Percentiles rank a stretch among this genome's conserved stretches.
Conservation (phyloP, 53 echinoderm and acorn worm genomes). For the Zoroaster sp. region DNA sequence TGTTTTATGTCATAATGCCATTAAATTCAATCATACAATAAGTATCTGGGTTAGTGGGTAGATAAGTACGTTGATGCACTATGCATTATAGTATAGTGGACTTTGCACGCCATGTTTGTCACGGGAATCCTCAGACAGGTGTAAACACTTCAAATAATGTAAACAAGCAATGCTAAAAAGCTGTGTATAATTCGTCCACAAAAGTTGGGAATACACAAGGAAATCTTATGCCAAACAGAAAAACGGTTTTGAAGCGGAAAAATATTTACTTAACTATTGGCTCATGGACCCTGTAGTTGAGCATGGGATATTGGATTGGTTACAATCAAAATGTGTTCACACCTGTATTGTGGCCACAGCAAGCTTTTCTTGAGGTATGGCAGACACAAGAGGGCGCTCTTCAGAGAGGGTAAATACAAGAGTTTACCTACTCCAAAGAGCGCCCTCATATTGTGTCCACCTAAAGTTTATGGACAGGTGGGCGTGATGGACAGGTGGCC, state of each 20-base stretch:
- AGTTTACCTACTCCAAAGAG: no score
- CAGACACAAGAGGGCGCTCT: no score
- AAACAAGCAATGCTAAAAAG: background rate
- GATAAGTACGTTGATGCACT: background rate
- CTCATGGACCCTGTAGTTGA: background rate
- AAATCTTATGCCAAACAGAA: no score
- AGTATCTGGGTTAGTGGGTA: background rate
- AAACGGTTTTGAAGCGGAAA: background rate
- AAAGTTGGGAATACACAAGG: background rate
- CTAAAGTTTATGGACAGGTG: no score
- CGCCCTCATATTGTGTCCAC: no score
- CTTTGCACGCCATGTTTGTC: constrained; percentile 8
- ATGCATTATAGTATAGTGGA: background rate
- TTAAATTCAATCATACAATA: no score
- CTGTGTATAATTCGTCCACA: background rate
- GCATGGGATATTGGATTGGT: background rate
- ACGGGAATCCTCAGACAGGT: background rate
- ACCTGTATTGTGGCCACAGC: no score
- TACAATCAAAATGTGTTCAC: background rate
- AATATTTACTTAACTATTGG: background rate
- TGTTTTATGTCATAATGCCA: no score
- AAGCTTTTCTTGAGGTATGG: no score
- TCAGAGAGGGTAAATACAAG: no score
- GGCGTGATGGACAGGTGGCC: no score
- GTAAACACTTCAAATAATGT: background rate